A percentile compares a stretch with the other conserved stretches of the same genome.
Evolutionary conservation across 2,888 invertebrate genomes (phyloP).

Genomic region (Gibbula magus): DNA sequence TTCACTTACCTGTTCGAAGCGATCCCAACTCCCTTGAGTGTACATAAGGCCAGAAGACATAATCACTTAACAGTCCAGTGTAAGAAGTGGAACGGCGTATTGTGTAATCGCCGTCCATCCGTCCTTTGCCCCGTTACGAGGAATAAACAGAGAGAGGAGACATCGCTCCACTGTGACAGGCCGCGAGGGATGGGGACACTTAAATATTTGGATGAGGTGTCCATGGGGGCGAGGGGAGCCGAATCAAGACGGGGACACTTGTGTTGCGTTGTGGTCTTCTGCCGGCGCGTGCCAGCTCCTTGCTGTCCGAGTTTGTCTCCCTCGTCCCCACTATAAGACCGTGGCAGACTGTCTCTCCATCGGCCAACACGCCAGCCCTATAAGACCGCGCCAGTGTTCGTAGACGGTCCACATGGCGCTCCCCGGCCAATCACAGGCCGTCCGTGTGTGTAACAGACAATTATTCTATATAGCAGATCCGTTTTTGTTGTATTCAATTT

Average conservation of each 20-base stretch:
- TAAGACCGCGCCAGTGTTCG: slow-evolving; percentile 8
- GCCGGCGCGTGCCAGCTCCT: slow-evolving; percentile 1
- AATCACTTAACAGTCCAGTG: not conserved
- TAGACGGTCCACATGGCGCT: not conserved
- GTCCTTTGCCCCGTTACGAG: not conserved
- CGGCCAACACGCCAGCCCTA: not conserved
- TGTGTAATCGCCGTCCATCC: slow-evolving; percentile 3
- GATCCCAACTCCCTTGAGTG: slow-evolving; percentile 1
- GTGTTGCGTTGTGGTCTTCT: not conserved
- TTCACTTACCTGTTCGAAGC: not conserved
- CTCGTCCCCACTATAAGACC: not conserved
- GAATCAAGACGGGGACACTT: not conserved
- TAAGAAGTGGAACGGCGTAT: not conserved
- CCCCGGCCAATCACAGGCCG: slow-evolving; percentile 22
- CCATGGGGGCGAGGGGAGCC: not conserved
- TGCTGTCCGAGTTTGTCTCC: not conserved
- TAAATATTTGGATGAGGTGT: slow-evolving; percentile 5
- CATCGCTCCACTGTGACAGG: not conserved
- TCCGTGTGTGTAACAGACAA: slow-evolving; percentile 3
- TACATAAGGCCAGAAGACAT: not conserved
- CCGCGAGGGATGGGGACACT: not conserved
- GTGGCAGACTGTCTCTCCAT: not conserved
- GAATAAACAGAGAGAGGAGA: not conserved
- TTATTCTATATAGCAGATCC: slow-evolving; percentile 17
- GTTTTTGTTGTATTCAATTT: slow-evolving; percentile 15